Evolutionary conservation across 2,113 vertebrate species (phyloP).

Genomic region (Salminus brasiliensis): DNA sequence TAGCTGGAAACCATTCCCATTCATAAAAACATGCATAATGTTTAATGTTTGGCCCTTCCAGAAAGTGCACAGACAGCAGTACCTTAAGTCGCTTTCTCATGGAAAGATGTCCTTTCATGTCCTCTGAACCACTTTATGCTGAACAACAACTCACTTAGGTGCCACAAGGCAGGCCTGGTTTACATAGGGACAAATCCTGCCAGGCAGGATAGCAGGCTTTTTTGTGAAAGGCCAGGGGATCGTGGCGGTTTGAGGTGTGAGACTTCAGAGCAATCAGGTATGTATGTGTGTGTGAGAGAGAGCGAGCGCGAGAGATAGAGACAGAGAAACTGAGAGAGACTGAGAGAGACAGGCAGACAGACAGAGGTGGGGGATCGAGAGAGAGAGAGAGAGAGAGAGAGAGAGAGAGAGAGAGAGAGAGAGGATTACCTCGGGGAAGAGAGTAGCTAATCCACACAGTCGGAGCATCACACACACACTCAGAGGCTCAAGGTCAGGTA

Average conservation of each 20-base stretch:
- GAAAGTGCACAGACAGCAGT: neutral
- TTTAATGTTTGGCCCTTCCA: neutral
- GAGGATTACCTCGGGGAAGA: constrained; percentile 40
- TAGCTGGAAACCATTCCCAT: too few relatives aligned
- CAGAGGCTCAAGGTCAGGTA: constrained; percentile 51
- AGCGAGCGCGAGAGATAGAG: constrained; percentile 26
- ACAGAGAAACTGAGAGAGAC: neutral
- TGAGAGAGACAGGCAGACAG: constrained; percentile 13
- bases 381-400: constrained; percentile 13
- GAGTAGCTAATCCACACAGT: constrained; percentile 50
- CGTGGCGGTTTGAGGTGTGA: neutral
- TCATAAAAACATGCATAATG: neutral
- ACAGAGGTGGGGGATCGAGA: constrained; percentile 13
- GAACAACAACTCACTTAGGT: constrained; percentile 9
- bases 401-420: constrained; percentile 26
- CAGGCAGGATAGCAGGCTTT: neutral
- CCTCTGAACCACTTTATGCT: neutral
- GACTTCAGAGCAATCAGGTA: constrained; percentile 41
- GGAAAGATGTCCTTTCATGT: constrained; percentile 8
- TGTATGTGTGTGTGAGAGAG: constrained; percentile 7
- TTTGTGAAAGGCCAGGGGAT: constrained; percentile 13
- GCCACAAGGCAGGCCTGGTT: neutral
- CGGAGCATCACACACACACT: constrained; percentile 29
- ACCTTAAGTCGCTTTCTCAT: neutral
- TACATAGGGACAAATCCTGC: neutral